Conservation (phyloP, 2,888 invertebrate species). For the Drosophila buzzatii region DNA sequence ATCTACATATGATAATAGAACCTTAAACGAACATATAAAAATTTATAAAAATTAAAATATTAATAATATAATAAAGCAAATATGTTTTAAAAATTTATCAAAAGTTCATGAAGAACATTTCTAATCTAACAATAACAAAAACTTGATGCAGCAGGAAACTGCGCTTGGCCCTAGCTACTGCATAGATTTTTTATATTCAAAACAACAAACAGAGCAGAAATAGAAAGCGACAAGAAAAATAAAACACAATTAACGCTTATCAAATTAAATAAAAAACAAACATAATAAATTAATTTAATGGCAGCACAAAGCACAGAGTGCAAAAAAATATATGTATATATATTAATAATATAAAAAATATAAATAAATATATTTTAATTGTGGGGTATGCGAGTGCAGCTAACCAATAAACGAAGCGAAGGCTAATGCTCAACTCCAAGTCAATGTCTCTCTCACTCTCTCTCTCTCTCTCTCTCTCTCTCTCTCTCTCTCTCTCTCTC, state of each 20-base stretch:
- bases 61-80: too few species aligned
- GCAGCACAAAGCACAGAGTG: conserved; percentile 26
- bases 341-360: conserved; percentile 16
- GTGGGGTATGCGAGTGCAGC: conserved; percentile 24
- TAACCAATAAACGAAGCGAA: conserved; percentile 1
- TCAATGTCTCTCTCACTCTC: conserved; percentile 16
- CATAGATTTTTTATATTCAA: background rate
- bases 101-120: too few species aligned
- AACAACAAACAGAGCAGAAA: conserved; percentile 2
- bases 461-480: too few species aligned
- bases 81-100: too few species aligned
- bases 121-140: background rate
- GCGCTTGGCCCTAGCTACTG: background rate
- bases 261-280: conserved; percentile 46
- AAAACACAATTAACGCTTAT: conserved; percentile 30
- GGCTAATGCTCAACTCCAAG: conserved; percentile 20
- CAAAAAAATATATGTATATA: too few species aligned
- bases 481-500: background rate
- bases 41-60: background rate
- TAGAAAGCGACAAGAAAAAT: conserved; percentile 9
- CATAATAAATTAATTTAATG: conserved; percentile 63
- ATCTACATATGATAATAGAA: background rate
- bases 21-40: background rate
- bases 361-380: conserved; percentile 52
- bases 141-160: background rate